phyloP scores from a whole-genome alignment of 2,888 invertebrate genomes.

The Branchinecta sandiegonensis region DNA sequence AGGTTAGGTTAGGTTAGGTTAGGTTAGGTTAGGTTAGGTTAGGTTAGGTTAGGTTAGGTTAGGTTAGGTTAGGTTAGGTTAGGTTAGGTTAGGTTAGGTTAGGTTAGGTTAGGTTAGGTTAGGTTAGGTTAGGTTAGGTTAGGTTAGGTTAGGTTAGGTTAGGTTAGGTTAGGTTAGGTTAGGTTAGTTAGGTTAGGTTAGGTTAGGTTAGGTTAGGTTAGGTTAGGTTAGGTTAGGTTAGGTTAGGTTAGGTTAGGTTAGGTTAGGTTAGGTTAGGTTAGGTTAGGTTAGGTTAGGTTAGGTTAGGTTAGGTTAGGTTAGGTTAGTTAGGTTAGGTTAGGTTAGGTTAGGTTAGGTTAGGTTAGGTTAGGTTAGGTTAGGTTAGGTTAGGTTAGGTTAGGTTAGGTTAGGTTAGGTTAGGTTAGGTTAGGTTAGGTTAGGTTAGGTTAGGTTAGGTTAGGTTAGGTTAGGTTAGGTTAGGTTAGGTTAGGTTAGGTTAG shows the following conservation, averaged over 20 bases:
- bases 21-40: constrained; percentile 27
- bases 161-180: constrained; percentile 31
- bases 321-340: constrained; percentile 26
- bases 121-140: constrained; percentile 21
- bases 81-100: constrained; percentile 27
- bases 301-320: constrained; percentile 27
- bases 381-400: constrained; percentile 25
- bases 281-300: constrained; percentile 28
- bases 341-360: constrained; percentile 27
- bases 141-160: constrained; percentile 27
- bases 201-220: constrained; percentile 26
- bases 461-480: constrained; percentile 25
- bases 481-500: constrained; percentile 31
- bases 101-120: constrained; percentile 22
- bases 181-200: constrained; percentile 26
- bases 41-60: constrained; percentile 24
- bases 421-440: constrained; percentile 27
- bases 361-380: constrained; percentile 26
- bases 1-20: constrained; percentile 26
- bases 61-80: constrained; percentile 24
- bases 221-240: constrained; percentile 20
- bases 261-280: constrained; percentile 27
- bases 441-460: constrained; percentile 26
- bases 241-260: constrained; percentile 26
- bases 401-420: constrained; percentile 26